A percentile compares a stretch with the other conserved stretches of the same genome.
Conservation (phyloP, 2,113 vertebrate species). For the Scomber scombrus region DNA sequence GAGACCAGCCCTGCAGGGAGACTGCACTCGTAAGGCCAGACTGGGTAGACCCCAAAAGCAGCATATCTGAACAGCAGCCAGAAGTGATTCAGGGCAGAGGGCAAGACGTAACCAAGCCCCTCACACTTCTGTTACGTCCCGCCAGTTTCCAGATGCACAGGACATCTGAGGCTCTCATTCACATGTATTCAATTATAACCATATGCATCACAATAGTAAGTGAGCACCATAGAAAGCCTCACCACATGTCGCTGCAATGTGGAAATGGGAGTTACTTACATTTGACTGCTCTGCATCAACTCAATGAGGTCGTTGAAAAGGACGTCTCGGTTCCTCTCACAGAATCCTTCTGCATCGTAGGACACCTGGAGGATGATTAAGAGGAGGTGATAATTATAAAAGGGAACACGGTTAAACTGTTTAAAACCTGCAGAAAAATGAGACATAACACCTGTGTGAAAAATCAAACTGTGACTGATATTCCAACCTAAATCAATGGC, state of each 20-base stretch:
- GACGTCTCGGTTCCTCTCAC: conserved; percentile 97
- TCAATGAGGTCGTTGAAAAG: conserved; percentile 98
- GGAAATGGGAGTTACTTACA: conserved; percentile 86
- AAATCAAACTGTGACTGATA: conserved; percentile 11
- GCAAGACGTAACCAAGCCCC: conserved; percentile 11
- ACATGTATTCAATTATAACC: conserved; percentile 58
- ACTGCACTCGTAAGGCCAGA: conserved; percentile 24
- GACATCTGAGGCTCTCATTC: conserved; percentile 50
- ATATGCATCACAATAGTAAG: conserved; percentile 50
- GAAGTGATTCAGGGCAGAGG: conserved; percentile 56
- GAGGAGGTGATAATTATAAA: conserved; percentile 7
- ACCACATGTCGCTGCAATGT: conserved; percentile 39
- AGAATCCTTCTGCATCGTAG: conserved; percentile 98
- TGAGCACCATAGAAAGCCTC: conserved; percentile 19
- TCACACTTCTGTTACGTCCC: conserved; percentile 51
- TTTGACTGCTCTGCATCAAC: conserved; percentile 98
- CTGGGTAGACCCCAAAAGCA: conserved; percentile 42
- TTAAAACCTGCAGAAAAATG: conserved; percentile 39
- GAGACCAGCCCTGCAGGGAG: conserved; percentile 41
- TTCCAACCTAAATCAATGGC: conserved; percentile 27
- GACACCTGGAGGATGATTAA: conserved; percentile 88
- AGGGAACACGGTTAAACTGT: conserved; percentile 2
- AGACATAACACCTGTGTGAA: conserved; percentile 30
- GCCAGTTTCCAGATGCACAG: conserved; percentile 61
- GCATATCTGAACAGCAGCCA: conserved; percentile 43